Evolutionary conservation across 2,797 vertebrate genomes (phyloP), one percentile per base, ranked within the genome.

Genomic region (Alfaro cultratus): DNA sequence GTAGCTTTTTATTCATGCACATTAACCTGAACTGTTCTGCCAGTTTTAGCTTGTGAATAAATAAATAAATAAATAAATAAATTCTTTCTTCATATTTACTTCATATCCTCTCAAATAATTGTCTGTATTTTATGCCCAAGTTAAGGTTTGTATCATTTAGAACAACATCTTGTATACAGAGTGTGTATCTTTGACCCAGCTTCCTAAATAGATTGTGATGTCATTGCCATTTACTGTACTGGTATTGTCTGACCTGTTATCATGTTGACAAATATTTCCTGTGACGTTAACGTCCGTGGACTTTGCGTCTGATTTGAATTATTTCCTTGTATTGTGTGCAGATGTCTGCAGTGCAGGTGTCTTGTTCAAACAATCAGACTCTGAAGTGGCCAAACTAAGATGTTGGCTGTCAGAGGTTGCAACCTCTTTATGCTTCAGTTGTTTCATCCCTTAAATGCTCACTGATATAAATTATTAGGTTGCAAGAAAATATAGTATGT

Each of bases 221-320:
- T 39, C 62, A 39, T 67, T 10, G 8, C 62, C 16, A 18, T n/a
- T 9, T 67, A 36, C 15, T 36, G 62, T 64, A 10, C 34, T 67
- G 34, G 62, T 39, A 67, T 39, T 68, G 64, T 26, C 57, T 49
- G 72, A 73, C 13, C 57, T 62, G 47, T 85, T 85, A 82, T 85
- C 72, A 72, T 46, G 70, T 77, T 43, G 80, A 53, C 78, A 87
- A 86, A 78, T 74, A n/a, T 85, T 80, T 90, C 88, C 87, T 88
- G 77, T 57, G 71, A 79, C 79, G 62, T 73, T 71, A 29, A 77
- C 39, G 18, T 77, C 62, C 1, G 21, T 68, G 34, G 36, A 74
- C 39, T 67, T 72, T 15, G 68, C 46, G 60, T 84, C 85, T 74
- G 23, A 13, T 45, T 89, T 84, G 74, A 76, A 68, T 31, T 8